phyloP scores from a whole-genome alignment of 2,888 invertebrate genomes.

The Apeira syringaria region DNA sequence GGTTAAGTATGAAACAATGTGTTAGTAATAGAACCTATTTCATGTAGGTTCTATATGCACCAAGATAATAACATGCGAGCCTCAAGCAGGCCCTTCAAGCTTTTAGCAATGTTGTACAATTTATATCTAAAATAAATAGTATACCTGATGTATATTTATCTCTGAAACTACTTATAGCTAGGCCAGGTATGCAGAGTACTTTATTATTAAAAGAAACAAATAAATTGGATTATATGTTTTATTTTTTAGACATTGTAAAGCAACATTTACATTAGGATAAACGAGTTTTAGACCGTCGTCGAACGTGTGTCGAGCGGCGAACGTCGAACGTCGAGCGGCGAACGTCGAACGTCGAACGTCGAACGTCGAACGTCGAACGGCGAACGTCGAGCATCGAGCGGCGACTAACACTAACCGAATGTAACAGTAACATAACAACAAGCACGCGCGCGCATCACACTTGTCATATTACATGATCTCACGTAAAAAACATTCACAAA shows the following conservation, averaged over 20 bases:
- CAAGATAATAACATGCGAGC: no score
- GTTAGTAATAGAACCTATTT: no score
- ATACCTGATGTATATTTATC: no score
- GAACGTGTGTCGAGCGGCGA: constrained; percentile 41
- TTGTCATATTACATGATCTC: constrained; percentile 54
- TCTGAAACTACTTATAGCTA: no score
- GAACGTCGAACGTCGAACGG: constrained; percentile 35
- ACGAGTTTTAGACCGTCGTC: constrained; percentile 67
- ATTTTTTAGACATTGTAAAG: constrained; percentile 84
- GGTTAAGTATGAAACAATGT: no score
- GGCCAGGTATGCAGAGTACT: no score
- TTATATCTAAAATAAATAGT: no score
- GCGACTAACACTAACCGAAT: constrained; percentile 75
- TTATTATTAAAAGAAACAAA: no score
- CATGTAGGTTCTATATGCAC: no score
- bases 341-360: no score
- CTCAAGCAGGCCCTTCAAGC: no score
- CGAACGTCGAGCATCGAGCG: constrained; percentile 34
- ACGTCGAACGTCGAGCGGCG: constrained; percentile 45
- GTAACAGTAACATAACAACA: constrained; percentile 78
- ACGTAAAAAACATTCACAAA: constrained; percentile 75
- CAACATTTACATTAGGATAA: constrained; percentile 83
- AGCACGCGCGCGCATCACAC: constrained; percentile 36
- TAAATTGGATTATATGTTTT: constrained; percentile 76
- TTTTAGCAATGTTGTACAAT: no score